Conservation (phyloP, 2,888 invertebrate genomes). For the Osmoderma eremita region DNA sequence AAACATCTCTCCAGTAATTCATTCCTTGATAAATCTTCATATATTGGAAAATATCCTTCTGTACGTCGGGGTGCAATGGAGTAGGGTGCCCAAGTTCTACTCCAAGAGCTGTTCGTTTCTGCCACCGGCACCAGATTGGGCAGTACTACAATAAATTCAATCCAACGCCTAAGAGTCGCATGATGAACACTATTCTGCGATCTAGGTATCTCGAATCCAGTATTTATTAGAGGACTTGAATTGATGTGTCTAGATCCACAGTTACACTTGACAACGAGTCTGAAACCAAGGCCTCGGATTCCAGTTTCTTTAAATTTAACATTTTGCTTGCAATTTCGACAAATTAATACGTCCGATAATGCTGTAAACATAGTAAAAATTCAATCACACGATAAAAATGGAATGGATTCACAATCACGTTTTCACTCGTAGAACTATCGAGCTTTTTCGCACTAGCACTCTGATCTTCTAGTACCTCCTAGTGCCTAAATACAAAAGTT, state of each 20-base stretch:
- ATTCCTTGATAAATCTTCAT: no score
- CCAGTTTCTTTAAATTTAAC: conserved; percentile 47
- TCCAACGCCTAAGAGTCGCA: conserved; percentile 38
- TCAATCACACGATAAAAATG: conserved; percentile 35
- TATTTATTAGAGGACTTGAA: conserved; percentile 48
- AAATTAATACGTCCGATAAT: conserved; percentile 42
- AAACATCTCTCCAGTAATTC: no score
- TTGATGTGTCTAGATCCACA: conserved; percentile 48
- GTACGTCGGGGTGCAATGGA: no score
- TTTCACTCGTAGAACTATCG: conserved; percentile 14
- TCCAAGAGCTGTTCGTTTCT: no score
- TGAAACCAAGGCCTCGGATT: conserved; percentile 48
- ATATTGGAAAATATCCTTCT: no score
- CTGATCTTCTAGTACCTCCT: conserved; percentile 3
- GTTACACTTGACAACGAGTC: conserved; percentile 45
- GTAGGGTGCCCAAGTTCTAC: no score
- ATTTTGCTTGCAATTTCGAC: conserved; percentile 44
- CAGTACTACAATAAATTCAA: no score
- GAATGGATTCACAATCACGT: conserved; percentile 28
- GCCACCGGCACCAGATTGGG: no score
- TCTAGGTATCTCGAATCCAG: conserved; percentile 53
- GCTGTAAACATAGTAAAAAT: conserved; percentile 44
- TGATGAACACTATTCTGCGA: conserved; percentile 51
- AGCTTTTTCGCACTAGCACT: conserved; percentile 37
- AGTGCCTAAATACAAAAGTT: neutral